These are phyloP conservation scores for Dufourea novaeangliae DNA, from an alignment of 1,140 invertebrate species.

Conservation along the genomic window DNA sequence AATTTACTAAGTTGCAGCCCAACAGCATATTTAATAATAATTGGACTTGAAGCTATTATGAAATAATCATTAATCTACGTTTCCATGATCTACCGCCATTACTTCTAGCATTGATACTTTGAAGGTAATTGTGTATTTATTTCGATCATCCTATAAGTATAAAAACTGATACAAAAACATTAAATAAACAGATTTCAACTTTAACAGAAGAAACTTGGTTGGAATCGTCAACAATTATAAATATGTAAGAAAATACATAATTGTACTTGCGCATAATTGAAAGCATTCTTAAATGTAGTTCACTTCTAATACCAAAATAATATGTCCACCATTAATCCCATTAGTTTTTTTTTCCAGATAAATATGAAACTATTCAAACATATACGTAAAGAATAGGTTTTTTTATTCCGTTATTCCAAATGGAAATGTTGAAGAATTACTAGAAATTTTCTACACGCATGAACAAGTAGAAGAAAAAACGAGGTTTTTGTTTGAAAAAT, in stretches of 20 bases:
- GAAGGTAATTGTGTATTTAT: neutral
- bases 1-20: constrained; percentile 31
- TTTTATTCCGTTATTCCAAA: too few relatives aligned
- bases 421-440: neutral
- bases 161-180: neutral
- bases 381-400: too few relatives aligned
- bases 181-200: constrained; percentile 15
- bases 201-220: constrained; percentile 8
- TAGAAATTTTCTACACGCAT: neutral
- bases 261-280: constrained; percentile 50
- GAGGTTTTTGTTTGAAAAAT: constrained; percentile 4
- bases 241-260: constrained; percentile 20
- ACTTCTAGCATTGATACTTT: constrained; percentile 32
- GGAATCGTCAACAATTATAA: neutral
- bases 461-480: neutral
- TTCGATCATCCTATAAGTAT: neutral
- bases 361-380: neutral
- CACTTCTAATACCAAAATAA: neutral
- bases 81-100: constrained; percentile 29
- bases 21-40: constrained; percentile 23
- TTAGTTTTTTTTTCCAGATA: neutral
- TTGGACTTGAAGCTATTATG: constrained; percentile 15
- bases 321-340: neutral
- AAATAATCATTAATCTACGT: constrained; percentile 24
- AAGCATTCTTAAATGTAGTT: constrained; percentile 40